These are phyloP conservation scores for Nebria salina DNA, from an alignment of 2,888 invertebrate species.

Conservation along the genomic window DNA sequence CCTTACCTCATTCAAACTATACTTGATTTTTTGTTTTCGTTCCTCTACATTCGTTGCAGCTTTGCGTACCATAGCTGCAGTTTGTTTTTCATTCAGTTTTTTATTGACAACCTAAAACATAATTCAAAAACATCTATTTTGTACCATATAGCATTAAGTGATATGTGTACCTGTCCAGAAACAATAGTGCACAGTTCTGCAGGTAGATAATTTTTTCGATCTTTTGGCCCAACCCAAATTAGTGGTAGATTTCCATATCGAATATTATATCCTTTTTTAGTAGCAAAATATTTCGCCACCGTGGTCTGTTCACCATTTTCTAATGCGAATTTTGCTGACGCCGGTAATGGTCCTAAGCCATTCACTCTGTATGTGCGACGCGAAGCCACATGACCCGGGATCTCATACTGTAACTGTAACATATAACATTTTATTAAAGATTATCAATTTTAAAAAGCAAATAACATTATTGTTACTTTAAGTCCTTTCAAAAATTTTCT, in stretches of 20 bases:
- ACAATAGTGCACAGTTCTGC: constrained; percentile 83
- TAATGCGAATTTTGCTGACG: constrained; percentile 58
- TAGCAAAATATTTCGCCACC: constrained; percentile 63
- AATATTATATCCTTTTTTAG: constrained; percentile 56
- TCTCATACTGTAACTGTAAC: constrained; percentile 61
- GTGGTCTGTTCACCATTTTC: constrained; percentile 57
- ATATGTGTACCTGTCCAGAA: constrained; percentile 70
- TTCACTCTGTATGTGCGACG: constrained; percentile 64
- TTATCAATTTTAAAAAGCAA: constrained; percentile 25
- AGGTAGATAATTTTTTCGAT: constrained; percentile 80
- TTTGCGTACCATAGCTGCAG: constrained; percentile 84
- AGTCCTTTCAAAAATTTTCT: constrained; percentile 63
- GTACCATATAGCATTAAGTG: not conserved
- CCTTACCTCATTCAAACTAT: constrained; percentile 67
- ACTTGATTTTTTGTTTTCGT: constrained; percentile 83
- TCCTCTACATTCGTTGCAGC: constrained; percentile 84
- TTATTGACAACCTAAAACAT: constrained; percentile 66
- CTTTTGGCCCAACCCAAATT: constrained; percentile 80
- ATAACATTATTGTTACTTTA: constrained; percentile 56
- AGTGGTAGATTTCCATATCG: constrained; percentile 79
- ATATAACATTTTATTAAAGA: constrained; percentile 34
- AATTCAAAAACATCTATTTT: constrained; percentile 23
- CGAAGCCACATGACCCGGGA: constrained; percentile 60
- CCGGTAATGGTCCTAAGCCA: constrained; percentile 59
- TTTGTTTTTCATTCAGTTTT: constrained; percentile 85